Evolutionary conservation across 2,797 vertebrate genomes (phyloP).

Genomic region (Sebastes nivosus): DNA sequence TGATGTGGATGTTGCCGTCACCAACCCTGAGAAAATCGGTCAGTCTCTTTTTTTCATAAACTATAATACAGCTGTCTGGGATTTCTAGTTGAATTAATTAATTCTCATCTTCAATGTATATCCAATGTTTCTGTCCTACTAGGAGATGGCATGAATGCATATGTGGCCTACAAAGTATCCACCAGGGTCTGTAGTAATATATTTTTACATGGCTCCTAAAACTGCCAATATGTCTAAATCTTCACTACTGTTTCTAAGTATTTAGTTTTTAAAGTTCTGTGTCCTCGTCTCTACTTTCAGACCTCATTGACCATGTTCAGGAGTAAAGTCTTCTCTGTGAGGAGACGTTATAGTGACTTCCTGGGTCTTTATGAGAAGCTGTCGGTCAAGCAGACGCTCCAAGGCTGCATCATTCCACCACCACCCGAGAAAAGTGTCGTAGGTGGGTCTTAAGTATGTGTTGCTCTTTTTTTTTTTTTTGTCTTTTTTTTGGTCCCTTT

Average conservation of each 20-base stretch:
- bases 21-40: constrained; percentile 98
- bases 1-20: constrained; percentile 92
- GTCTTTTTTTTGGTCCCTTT: background rate
- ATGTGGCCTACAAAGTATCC: constrained; percentile 95
- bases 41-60: constrained; percentile 59
- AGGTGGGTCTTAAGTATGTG: constrained; percentile 75
- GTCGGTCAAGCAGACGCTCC: constrained; percentile 90
- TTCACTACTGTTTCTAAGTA: background rate
- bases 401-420: constrained; percentile 92
- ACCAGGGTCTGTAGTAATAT: constrained; percentile 87
- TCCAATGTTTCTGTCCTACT: constrained; percentile 28
- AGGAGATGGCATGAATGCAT: constrained; percentile 98
- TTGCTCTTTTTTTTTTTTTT: background rate
- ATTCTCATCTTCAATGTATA: background rate
- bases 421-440: constrained; percentile 96
- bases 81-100: background rate
- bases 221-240: background rate
- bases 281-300: constrained; percentile 68
- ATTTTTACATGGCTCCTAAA: background rate
- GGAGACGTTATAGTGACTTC: constrained; percentile 97
- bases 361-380: constrained; percentile 96
- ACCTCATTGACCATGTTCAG: constrained; percentile 92
- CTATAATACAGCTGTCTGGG: background rate
- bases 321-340: constrained; percentile 90
- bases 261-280: background rate